Evolutionary conservation across 1,140 invertebrate species (phyloP), one percentile per base, ranked within the genome.

Genomic region (Diabrotica virgifera): DNA sequence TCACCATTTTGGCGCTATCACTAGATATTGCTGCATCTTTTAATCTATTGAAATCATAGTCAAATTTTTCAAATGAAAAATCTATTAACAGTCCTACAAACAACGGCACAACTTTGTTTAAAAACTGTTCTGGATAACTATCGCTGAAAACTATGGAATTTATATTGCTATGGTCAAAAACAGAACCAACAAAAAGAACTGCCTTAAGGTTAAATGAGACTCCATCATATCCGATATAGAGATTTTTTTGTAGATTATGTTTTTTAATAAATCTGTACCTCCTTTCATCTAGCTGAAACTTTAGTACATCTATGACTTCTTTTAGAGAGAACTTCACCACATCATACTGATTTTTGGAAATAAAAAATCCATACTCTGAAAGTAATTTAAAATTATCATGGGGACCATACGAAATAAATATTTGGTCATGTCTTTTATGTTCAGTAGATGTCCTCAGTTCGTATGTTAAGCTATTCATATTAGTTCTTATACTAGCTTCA

Each of bases 331-430:
- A 81, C 59, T 75, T 71, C 64, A 90, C 78, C 68, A 79, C 80
- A 76, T 90, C 88, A 68, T 87, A 78, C 13, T 76, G 70, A 80
- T 92, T 91, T 8, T 79, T 70, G 7, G 82, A 75, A 46, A 91
- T 76, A 60, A 84, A 84, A 78, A 93, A 93, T 0, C 91, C 91
- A 78, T 93, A 93, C 65, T 93, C 88, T 0, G 85, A 73, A 58
- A 89, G 84, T 5, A 93, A 78, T 69, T 87, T 87, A 0, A 81
- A 68, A 79, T 89, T 93, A 61, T 85, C 80, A 75, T 92, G 86
- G 8, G 84, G 74, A 5, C 90, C 90, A 76, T 93, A 93, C 66
- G 85, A 89, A 53, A 93, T 91, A 73, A 89, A 92, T 60, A 91
- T 82, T 80, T 92, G 86, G 11, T 84, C 77, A 69, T 84, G 81